Base-by-base conservation (phyloP, 1,140 invertebrate species). In the Orius insidiosus region DNA sequence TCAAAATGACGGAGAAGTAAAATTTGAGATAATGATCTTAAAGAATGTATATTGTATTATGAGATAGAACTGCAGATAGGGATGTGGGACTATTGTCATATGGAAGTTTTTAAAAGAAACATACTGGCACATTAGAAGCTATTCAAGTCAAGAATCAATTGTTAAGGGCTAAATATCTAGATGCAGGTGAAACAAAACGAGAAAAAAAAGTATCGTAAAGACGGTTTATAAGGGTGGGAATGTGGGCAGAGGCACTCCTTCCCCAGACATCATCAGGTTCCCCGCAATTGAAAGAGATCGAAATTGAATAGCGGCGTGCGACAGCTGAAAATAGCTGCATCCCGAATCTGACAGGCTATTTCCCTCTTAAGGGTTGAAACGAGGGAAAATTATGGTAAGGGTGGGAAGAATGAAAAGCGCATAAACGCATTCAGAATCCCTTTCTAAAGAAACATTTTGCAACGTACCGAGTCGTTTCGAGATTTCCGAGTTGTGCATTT, bases 401-500 rank as follows among this genome's bases (percentile, higher is more conserved):
- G n/a, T n/a, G n/a, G n/a, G 24, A 24, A 7, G 7, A 24, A 24
- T 7, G 24, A 24, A 24, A 24, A 24, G 24, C 24, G 24, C 24
- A 24, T 24, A 24, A n/a, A 24, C 24, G 24, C 24, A 24, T 7
- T 24, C 24, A 24, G 24, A 24, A 7, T 4, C 24, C 24, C 24
- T 24, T 24, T 24, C 7, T n/a, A n/a, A n/a, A 24, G 3, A 24
- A 24, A 24, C 24, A 24, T 24, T 24, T 24, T 24, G 24, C 24
- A 24, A 43, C 41, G 19, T 30, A 43, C 88, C 88, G 34, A 94
- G 65, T 50, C 84, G 67, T 63, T 93, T 93, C 15, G 85, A 89
- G 50, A 94, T 93, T 64, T 92, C 86, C 0, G 86, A 89, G 63
- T 93, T 93, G 65, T 93, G 89, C 90, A 96, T 95, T 66, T 96